phyloP scores from a whole-genome alignment of 2,888 invertebrate genomes.

The Drosophila emarginata region DNA sequence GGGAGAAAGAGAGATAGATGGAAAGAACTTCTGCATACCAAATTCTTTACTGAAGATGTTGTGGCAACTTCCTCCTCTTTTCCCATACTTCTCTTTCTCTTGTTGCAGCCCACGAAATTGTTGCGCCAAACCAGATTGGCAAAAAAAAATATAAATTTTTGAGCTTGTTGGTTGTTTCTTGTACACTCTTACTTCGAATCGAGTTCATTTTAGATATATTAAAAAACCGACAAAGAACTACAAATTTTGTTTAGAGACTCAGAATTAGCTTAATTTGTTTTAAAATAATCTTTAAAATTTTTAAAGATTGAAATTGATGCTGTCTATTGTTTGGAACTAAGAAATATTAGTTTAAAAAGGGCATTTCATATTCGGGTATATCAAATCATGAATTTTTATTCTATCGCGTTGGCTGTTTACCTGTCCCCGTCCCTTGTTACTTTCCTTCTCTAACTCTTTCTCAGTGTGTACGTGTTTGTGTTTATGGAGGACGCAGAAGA shows the following conservation, averaged over 20 bases:
- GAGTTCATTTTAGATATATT: not conserved
- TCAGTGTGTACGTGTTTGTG: slow-evolving; percentile 40
- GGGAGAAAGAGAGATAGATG: slow-evolving; percentile 49
- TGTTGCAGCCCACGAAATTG: slow-evolving; percentile 61
- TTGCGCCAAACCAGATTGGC: slow-evolving; percentile 71
- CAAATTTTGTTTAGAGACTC: not conserved
- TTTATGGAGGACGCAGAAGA: slow-evolving; percentile 57
- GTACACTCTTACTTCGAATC: not conserved
- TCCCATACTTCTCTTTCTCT: not conserved
- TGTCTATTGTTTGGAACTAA: no score
- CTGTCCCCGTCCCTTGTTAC: not conserved
- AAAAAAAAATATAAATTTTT: slow-evolving; percentile 20
- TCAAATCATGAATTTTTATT: slow-evolving; percentile 17
- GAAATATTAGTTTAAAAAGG: not conserved
- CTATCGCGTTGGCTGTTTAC: slow-evolving; percentile 23
- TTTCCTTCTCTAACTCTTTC: not conserved
- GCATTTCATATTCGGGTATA: slow-evolving; percentile 26
- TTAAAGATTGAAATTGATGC: no score
- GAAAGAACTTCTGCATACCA: slow-evolving; percentile 72
- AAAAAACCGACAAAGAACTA: not conserved
- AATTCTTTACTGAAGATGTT: slow-evolving; percentile 74
- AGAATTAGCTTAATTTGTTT: not conserved
- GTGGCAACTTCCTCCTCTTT: slow-evolving; percentile 59
- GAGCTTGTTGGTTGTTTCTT: not conserved
- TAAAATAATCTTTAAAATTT: not conserved